Evolutionary conservation across 2,888 invertebrate species (phyloP), one percentile per base, ranked within the genome.

Genomic region (Nymphalis c-album): DNA sequence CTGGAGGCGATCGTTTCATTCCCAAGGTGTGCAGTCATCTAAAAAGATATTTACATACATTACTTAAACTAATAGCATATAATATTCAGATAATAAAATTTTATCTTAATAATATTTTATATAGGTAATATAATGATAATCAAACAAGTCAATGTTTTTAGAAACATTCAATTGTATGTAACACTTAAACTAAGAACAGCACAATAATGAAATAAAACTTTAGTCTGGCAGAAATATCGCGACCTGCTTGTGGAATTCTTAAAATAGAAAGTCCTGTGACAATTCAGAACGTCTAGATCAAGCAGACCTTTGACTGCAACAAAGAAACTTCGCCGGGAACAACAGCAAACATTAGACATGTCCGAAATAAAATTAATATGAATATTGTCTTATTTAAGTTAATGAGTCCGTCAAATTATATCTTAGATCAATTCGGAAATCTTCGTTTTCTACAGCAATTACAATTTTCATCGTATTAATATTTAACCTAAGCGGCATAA

Each of bases 241-340:
- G 51, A 26, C 31, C 68, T 61, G n/a, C 5, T 59, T 59, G 58
- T 53, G 31, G 66, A 66, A 66, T 63, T 63, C 55, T 55, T 55
- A 60, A 62, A 69, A 63, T 60, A 63, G 66, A 45, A 63, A 63
- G 66, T 60, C 51, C 63, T 63, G 57, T 65, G 70, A 69, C 69
- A 66, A 66, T 71, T 64, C 59, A 58, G 51, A 58, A 47, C 57
- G 60, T 70, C 64, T 68, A 68, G 62, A 68, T 71, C 65, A 60
- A 69, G 63, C 26, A 66, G 61, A 69, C 47, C 65, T 69, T 70
- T 71, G 63, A 69, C 65, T 69, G 53, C 67, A 55, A 66, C 69
- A 69, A 63, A 64, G 66, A 67, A 60, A 69, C 60, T 63, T 62
- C 26, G 22, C 55, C 55, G n/a, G 22, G 50, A 45, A 13, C 26